Percentiles rank a stretch among this genome's conserved stretches.
phyloP scores from a whole-genome alignment of 2,888 invertebrate genomes.

The Drosophila helvetica region DNA sequence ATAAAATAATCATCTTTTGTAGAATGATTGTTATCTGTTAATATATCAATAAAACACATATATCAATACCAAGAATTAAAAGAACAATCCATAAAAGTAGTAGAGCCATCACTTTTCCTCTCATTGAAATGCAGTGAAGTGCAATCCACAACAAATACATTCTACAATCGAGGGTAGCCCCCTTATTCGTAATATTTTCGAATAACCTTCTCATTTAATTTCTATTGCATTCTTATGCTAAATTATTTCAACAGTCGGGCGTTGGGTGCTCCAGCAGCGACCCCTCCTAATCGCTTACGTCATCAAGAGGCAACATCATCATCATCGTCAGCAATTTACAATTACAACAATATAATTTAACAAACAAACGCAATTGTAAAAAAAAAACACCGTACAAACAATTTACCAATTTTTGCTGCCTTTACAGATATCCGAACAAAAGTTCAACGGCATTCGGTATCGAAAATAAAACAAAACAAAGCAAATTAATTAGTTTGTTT shows the following conservation, averaged over 20 bases:
- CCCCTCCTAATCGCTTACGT: not conserved
- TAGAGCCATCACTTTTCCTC: too few relatives aligned
- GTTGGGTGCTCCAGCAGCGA: constrained; percentile 6
- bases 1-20: too few relatives aligned
- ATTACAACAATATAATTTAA: constrained; percentile 7
- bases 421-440: constrained; percentile 29
- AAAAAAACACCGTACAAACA: not conserved
- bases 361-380: constrained; percentile 15
- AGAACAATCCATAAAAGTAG: not conserved
- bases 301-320: constrained; percentile 31
- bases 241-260: constrained; percentile 17
- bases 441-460: constrained; percentile 46
- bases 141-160: not conserved
- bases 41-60: too few relatives aligned
- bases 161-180: not conserved
- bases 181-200: not conserved
- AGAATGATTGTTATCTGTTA: too few relatives aligned
- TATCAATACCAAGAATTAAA: not conserved
- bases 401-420: constrained; percentile 1
- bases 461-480: constrained; percentile 15
- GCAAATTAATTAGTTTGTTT: constrained; percentile 42
- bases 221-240: constrained; percentile 32
- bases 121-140: too few relatives aligned
- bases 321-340: constrained; percentile 28
- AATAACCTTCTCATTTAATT: constrained; percentile 1